phyloP scores from a whole-genome alignment of 2,797 vertebrate species.

The Varecia variegata region DNA sequence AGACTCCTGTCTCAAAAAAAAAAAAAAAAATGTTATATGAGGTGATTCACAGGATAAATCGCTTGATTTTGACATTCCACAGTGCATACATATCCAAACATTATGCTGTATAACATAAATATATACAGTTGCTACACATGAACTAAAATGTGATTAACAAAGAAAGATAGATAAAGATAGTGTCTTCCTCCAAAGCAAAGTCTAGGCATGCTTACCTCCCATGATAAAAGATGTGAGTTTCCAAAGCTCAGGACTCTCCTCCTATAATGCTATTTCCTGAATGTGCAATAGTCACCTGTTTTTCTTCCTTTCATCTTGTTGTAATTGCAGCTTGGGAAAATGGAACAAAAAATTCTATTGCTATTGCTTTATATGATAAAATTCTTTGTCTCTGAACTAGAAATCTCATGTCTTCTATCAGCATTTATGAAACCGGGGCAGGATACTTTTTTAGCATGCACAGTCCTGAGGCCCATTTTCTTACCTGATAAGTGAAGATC shows the following conservation, averaged over 20 bases:
- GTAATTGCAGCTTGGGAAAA: background rate
- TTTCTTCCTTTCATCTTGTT: background rate
- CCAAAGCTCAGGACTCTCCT: background rate
- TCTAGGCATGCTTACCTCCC: background rate
- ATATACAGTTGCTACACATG: background rate
- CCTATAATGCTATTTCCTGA: rapidly evolving
- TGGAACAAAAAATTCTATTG: background rate
- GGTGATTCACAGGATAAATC: background rate
- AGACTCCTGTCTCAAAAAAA: too few species aligned
- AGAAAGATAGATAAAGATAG: background rate
- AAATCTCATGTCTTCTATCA: background rate
- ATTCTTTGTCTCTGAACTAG: background rate
- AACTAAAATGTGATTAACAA: background rate
- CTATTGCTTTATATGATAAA: background rate
- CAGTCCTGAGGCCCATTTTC: background rate
- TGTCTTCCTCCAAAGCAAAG: background rate
- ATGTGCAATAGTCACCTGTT: background rate
- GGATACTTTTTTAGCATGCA: background rate
- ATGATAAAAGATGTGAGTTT: background rate
- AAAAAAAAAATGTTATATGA: background rate
- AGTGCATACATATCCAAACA: background rate
- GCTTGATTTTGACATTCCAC: background rate
- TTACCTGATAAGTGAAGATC: background rate
- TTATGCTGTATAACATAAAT: background rate
- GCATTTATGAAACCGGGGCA: background rate